Percentiles rank a stretch among this genome's conserved stretches.
Conservation (phyloP, 1,140 invertebrate species). For the Achroia grisella region DNA sequence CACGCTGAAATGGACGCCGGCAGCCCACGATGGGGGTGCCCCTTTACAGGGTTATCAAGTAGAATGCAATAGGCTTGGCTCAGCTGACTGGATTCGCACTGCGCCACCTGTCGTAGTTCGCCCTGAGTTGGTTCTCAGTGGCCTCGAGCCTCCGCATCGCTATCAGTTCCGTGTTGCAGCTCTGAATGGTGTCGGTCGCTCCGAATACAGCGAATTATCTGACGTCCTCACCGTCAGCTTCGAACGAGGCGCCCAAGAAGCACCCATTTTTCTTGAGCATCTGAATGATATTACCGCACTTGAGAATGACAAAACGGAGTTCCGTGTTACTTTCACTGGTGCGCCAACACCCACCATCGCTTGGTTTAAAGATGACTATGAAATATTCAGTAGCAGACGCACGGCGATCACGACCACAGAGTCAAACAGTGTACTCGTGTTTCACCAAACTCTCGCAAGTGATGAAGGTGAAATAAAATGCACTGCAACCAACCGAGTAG, state of each 20-base stretch:
- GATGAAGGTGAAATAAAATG: constrained; percentile 93
- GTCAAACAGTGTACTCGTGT: constrained; percentile 85
- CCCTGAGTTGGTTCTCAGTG: constrained; percentile 83
- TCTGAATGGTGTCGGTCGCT: constrained; percentile 88
- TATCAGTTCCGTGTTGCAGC: constrained; percentile 93
- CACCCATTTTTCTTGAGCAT: constrained; percentile 80
- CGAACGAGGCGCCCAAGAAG: constrained; percentile 77
- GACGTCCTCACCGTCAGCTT: constrained; percentile 85
- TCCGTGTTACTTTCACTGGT: constrained; percentile 87
- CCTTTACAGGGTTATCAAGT: constrained; percentile 89
- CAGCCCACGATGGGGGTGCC: constrained; percentile 89
- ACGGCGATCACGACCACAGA: constrained; percentile 85
- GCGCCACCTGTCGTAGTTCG: constrained; percentile 79
- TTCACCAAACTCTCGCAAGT: constrained; percentile 83
- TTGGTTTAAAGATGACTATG: constrained; percentile 95
- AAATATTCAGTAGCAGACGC: constrained; percentile 87
- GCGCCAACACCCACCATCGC: constrained; percentile 88
- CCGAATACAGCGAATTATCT: constrained; percentile 84
- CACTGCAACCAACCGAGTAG: constrained; percentile 87
- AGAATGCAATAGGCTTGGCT: constrained; percentile 85
- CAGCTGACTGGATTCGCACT: constrained; percentile 84
- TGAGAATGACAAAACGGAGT: constrained; percentile 89
- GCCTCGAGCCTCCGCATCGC: constrained; percentile 88
- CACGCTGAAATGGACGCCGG: constrained; percentile 89
- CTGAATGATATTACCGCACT: constrained; percentile 79